Conservation (phyloP, 2,113 vertebrate genomes). For the Dromiciops gliroides region DNA sequence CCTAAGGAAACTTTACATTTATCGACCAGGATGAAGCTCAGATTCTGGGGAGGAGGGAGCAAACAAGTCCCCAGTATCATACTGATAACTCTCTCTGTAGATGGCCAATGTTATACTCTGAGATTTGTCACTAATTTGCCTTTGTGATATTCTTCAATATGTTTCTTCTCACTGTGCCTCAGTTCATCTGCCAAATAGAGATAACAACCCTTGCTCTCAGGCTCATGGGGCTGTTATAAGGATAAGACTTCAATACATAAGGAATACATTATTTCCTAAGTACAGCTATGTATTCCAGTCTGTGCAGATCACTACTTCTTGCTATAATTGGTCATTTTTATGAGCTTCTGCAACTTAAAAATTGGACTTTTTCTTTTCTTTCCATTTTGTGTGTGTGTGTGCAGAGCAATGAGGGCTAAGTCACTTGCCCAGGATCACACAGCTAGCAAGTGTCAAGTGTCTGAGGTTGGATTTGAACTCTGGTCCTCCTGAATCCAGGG, state of each 20-base stretch:
- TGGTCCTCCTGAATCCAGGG: too few species aligned
- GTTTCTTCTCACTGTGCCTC: not conserved
- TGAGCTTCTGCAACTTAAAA: not conserved
- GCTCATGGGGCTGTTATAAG: not conserved
- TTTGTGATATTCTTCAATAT: not conserved
- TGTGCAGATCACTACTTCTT: not conserved
- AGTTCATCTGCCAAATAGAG: not conserved
- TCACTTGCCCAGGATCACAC: too few species aligned
- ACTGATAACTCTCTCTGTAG: fast-evolving
- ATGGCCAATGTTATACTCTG: not conserved
- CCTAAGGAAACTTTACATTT: constrained; percentile 39
- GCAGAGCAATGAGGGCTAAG: too few species aligned
- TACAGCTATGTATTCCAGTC: not conserved
- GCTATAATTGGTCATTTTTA: not conserved
- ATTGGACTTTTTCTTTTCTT: not conserved
- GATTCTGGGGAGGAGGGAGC: not conserved
- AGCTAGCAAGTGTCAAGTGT: too few species aligned
- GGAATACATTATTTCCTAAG: not conserved
- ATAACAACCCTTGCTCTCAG: not conserved
- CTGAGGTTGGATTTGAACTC: too few species aligned
- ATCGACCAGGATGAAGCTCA: not conserved
- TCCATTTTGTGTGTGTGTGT: too few species aligned
- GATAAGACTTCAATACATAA: not conserved
- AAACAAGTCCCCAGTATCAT: not conserved
- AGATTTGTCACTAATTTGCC: not conserved